These are phyloP conservation scores for Ageneiosus marmoratus DNA, from an alignment of 2,113 vertebrate species.

Conservation along the genomic window DNA sequence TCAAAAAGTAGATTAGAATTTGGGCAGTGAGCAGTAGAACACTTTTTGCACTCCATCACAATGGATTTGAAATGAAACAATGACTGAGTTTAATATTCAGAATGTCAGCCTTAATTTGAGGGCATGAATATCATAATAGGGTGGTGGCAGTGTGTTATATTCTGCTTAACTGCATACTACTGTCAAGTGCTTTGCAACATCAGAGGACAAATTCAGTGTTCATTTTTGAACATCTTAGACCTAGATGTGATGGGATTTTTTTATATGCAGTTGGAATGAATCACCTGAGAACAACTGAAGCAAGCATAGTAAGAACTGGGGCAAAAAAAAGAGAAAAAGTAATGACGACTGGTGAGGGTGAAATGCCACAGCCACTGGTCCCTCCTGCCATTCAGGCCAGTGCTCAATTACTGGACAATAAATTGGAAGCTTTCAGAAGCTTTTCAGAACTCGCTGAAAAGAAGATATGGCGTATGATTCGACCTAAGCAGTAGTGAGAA, in stretches of 20 bases:
- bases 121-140: conserved; percentile 4
- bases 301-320: background rate
- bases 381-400: background rate
- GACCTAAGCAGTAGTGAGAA: background rate
- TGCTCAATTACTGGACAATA: background rate
- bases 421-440: background rate
- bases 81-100: background rate
- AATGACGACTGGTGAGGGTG: background rate
- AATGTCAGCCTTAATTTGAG: background rate
- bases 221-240: background rate
- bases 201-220: background rate
- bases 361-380: background rate
- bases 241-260: background rate
- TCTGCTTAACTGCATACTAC: background rate
- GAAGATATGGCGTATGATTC: background rate
- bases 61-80: background rate
- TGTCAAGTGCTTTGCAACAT: background rate
- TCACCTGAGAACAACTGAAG: background rate
- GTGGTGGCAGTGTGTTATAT: background rate
- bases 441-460: background rate
- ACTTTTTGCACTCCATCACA: background rate
- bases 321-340: too few relatives aligned
- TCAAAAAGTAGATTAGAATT: background rate
- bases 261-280: background rate
- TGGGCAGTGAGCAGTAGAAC: background rate